Evolutionary conservation across 2,113 vertebrate species (phyloP), one percentile per base, ranked within the genome.

Genomic region (Nansenia antarctica): DNA sequence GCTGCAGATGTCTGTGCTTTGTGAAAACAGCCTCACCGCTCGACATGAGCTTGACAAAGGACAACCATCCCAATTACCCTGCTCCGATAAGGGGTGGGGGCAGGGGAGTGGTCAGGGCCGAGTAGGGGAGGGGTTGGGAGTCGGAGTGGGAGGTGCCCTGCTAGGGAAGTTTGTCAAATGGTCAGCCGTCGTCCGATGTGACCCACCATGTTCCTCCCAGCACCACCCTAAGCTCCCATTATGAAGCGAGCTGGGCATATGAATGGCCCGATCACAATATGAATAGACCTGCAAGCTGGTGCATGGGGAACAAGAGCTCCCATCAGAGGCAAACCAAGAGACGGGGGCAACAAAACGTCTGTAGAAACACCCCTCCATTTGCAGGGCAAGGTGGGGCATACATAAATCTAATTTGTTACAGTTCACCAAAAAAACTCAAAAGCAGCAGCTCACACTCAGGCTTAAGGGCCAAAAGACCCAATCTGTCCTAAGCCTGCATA

Each of bases 1-100:
- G 35, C 58, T 78, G 85, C 90, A 90, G 90, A 91, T 88, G 86
- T 88, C 81, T 77, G 78, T n/a, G 66, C 81, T 88, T 87, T 88
- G 85, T 87, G 75, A 77, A 82, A 89, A 85, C 77, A 86, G 72
- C 52, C 78, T 67, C 49, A 66, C 62, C 78, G 70, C 77, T 81
- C 83, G 80, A 82, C 71, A 66, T 80, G 81, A 86, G 80, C 79
- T 73, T 26, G 72, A 90, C 85, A 92, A 89, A 74, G 85, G 70
- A 81, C 69, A 81, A 81, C 59, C 73, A 85, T 83, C 82, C 83
- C 82, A 84, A 88, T 90, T 77, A 89, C 66, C 59, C 34, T 24
- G 9, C 52, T 74, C 37, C 76, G 61, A 68, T 54, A 54, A 68
- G 69, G 66, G 58, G 42, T 15, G 12, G 30, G 67, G 39, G 15